Conservation (phyloP, 2,888 invertebrate species). For the Ophion costatus region DNA sequence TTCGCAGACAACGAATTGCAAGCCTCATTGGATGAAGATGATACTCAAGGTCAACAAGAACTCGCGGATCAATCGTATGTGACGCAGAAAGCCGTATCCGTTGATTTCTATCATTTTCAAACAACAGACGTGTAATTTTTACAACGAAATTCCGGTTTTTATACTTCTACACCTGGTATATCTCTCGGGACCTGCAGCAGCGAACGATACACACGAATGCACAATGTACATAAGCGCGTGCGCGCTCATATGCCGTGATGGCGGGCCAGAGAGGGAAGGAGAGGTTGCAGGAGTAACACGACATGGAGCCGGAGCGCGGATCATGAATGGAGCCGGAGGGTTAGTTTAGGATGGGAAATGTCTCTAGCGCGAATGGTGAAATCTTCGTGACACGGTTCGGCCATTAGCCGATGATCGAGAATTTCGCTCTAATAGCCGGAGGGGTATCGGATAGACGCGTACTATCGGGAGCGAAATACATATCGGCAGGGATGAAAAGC, state of each 20-base stretch:
- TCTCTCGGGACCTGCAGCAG: background rate
- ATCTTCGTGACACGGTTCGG: constrained; percentile 75
- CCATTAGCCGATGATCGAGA: constrained; percentile 72
- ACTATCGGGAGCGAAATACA: constrained; percentile 56
- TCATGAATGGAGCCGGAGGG: constrained; percentile 38
- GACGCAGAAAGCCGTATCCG: no score
- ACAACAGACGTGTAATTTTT: no score
- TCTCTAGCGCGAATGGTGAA: constrained; percentile 73
- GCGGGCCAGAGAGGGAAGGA: background rate
- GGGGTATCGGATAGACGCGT: constrained; percentile 26
- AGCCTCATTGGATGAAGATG: no score
- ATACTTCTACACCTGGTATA: no score
- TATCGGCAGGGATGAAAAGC: constrained; percentile 40
- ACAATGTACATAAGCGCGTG: background rate
- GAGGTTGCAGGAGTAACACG: constrained; percentile 14
- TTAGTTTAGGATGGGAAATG: constrained; percentile 8
- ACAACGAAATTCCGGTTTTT: no score
- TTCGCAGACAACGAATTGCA: no score
- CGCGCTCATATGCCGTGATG: background rate
- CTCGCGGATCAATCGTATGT: no score
- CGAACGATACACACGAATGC: constrained; percentile 22
- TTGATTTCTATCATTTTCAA: no score
- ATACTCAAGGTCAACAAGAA: no score
- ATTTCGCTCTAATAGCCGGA: constrained; percentile 59
- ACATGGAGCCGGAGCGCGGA: constrained; percentile 30